A percentile compares a stretch with the other conserved stretches of the same genome.
These are phyloP conservation scores for Lasioglossum leucozonium DNA, from an alignment of 2,888 invertebrate genomes.

Conservation along the genomic window DNA sequence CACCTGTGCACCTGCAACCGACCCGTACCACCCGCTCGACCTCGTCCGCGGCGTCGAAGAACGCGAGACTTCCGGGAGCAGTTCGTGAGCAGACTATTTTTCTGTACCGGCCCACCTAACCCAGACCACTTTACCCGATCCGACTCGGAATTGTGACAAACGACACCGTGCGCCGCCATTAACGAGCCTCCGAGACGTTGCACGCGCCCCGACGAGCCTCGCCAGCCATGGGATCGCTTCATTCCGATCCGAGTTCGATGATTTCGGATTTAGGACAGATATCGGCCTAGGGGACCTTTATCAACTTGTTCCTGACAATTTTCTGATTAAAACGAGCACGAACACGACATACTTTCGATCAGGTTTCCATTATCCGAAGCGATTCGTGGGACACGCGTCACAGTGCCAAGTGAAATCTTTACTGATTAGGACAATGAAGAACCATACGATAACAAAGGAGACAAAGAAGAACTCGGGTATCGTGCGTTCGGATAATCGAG, in stretches of 20 bases:
- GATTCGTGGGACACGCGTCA: background rate
- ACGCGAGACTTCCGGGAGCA: slow-evolving; percentile 67
- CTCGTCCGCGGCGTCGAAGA: slow-evolving; percentile 52
- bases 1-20: slow-evolving; percentile 69
- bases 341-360: background rate
- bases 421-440: too few relatives aligned
- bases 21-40: slow-evolving; percentile 51
- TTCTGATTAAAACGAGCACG: background rate
- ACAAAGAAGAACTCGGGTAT: too few relatives aligned
- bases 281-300: background rate
- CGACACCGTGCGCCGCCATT: slow-evolving; percentile 40
- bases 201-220: slow-evolving; percentile 32
- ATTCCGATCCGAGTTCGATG: background rate
- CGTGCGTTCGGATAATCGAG: too few relatives aligned
- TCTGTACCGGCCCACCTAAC: slow-evolving; percentile 29
- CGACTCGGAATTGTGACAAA: slow-evolving; percentile 56
- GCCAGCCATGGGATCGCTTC: background rate
- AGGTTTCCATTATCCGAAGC: background rate
- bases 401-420: too few relatives aligned
- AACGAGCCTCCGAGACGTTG: slow-evolving; percentile 43
- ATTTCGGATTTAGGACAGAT: background rate
- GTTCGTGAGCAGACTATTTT: slow-evolving; percentile 53
- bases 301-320: background rate
- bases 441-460: too few relatives aligned
- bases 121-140: slow-evolving; percentile 40